Evolutionary conservation across 2,113 vertebrate species (phyloP).

Genomic region (Calyptommatus sinebrachiatus): DNA sequence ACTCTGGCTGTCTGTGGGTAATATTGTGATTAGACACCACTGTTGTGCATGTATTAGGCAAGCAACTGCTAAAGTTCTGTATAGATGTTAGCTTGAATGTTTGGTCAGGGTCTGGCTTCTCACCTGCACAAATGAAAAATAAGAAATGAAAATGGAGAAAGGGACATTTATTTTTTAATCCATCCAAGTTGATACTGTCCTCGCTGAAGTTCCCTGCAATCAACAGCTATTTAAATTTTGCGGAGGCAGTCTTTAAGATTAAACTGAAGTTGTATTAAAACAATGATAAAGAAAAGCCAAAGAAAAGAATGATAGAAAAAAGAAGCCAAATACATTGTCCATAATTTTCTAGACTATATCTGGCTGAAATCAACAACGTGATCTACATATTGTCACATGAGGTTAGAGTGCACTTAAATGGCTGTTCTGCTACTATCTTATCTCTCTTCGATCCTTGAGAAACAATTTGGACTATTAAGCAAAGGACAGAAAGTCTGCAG

Average conservation of each 20-base stretch:
- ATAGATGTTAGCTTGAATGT: constrained; percentile 93
- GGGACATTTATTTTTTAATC: neutral
- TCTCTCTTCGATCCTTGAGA: neutral
- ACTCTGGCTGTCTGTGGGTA: constrained; percentile 87
- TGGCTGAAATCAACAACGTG: too few relatives aligned
- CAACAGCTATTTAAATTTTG: too few relatives aligned
- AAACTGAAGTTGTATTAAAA: too few relatives aligned
- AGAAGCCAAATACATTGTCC: neutral
- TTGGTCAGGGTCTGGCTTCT: constrained; percentile 97
- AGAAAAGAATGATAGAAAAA: neutral
- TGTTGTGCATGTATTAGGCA: constrained; percentile 85
- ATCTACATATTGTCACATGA: neutral
- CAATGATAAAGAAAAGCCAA: neutral
- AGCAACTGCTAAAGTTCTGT: constrained; percentile 87
- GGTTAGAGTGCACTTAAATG: neutral
- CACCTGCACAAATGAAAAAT: constrained; percentile 75
- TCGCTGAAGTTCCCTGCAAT: too few relatives aligned
- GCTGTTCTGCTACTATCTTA: neutral
- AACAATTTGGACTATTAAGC: neutral
- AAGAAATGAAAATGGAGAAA: neutral
- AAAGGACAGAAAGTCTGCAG: neutral
- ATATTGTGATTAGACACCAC: constrained; percentile 84
- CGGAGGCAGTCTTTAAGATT: too few relatives aligned
- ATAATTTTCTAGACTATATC: neutral
- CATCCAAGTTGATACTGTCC: neutral